A percentile compares a stretch with the other conserved stretches of the same genome.
phyloP scores from a whole-genome alignment of 2,888 invertebrate species.

The Calliopum simillimum region DNA sequence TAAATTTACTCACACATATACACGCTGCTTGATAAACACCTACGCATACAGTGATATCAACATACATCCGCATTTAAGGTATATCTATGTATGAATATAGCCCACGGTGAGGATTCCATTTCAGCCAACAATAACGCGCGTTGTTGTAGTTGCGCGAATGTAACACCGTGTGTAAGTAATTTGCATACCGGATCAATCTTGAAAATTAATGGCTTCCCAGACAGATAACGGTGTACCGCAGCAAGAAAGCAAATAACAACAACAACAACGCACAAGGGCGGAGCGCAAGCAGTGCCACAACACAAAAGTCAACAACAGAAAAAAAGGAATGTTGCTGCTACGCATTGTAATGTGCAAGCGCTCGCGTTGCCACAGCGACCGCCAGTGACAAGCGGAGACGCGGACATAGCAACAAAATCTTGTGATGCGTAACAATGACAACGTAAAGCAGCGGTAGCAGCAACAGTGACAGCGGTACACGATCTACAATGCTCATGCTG shows the following conservation, averaged over 20 bases:
- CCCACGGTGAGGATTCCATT: too few species aligned
- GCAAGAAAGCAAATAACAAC: slow-evolving; percentile 37
- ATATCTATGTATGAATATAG: neutral
- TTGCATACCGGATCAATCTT: slow-evolving; percentile 66
- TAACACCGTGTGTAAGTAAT: slow-evolving; percentile 58
- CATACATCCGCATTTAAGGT: slow-evolving; percentile 15
- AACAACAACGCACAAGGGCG: slow-evolving; percentile 23
- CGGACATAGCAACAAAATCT: neutral
- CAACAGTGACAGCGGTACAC: slow-evolving; percentile 11
- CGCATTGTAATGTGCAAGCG: neutral
- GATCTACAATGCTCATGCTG: neutral
- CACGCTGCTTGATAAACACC: neutral
- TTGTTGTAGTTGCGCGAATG: neutral
- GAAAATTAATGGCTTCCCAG: slow-evolving; percentile 65
- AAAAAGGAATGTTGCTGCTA: slow-evolving; percentile 7
- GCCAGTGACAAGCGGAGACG: neutral
- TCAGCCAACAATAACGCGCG: too few species aligned
- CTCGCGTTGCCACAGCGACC: neutral
- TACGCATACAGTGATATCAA: neutral
- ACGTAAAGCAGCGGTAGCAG: neutral
- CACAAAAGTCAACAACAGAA: neutral
- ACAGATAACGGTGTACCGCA: slow-evolving; percentile 61
- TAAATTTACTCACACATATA: slow-evolving; percentile 26
- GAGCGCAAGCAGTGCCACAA: neutral
- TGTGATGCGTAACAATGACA: neutral